A percentile compares a stretch with the other conserved stretches of the same genome.
Conservation (phyloP, 2,888 invertebrate species). For the Brenthis ino region DNA sequence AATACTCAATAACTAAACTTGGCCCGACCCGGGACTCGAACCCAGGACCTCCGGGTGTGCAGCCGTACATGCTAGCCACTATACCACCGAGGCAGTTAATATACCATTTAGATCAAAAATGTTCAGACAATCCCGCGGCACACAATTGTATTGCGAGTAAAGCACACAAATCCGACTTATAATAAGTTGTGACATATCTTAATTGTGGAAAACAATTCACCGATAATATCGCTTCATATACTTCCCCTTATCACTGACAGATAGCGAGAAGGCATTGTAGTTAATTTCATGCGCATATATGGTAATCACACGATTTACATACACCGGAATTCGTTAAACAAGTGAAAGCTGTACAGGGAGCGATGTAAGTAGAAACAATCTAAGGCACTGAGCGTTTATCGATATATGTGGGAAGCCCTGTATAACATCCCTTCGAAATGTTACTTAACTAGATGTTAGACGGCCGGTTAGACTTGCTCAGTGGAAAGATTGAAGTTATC, state of each 20-base stretch:
- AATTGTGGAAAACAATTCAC: slow-evolving; percentile 10
- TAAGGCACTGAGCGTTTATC: not conserved
- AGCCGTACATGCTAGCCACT: too few species aligned
- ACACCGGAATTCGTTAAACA: slow-evolving; percentile 19
- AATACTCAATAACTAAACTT: too few species aligned
- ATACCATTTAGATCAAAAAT: too few species aligned
- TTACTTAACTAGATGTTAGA: slow-evolving; percentile 8
- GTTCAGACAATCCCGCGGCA: too few species aligned
- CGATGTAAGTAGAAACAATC: slow-evolving; percentile 1
- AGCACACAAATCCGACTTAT: not conserved
- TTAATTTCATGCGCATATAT: slow-evolving; percentile 25
- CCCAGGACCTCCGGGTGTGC: too few species aligned
- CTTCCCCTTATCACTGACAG: slow-evolving; percentile 14
- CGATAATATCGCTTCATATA: slow-evolving; percentile 9
- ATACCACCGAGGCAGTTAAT: too few species aligned
- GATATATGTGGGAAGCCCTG: slow-evolving; percentile 1
- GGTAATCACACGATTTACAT: slow-evolving; percentile 29
- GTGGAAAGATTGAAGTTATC: slow-evolving; percentile 10
- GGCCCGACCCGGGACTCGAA: too few species aligned
- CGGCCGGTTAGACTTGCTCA: slow-evolving; percentile 8
- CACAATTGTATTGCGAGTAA: not conserved
- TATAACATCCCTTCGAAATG: slow-evolving; percentile 1
- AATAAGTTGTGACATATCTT: slow-evolving; percentile 19
- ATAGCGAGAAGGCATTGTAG: slow-evolving; percentile 20
- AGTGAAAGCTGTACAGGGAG: slow-evolving; percentile 31